Percentiles rank a stretch among this genome's conserved stretches.
phyloP scores from a whole-genome alignment of 2,888 invertebrate species.

The Machimus rusticus region DNA sequence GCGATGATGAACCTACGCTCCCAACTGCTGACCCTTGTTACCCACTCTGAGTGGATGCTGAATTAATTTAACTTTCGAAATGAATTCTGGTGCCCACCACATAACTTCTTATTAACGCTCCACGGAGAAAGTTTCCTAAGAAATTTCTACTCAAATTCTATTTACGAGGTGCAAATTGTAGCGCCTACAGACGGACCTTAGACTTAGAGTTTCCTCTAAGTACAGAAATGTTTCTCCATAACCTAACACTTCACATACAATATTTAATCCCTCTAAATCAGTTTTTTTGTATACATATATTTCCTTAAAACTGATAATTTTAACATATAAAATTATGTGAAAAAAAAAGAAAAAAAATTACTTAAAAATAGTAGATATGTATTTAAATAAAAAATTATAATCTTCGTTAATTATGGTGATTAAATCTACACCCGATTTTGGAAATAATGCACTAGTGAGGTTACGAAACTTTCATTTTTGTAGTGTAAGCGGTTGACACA shows the following conservation, averaged over 20 bases:
- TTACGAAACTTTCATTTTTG: too few species aligned
- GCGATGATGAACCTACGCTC: neutral
- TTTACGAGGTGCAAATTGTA: neutral
- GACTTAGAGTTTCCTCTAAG: neutral
- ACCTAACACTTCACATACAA: neutral
- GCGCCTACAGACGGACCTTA: neutral
- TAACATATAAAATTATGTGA: too few species aligned
- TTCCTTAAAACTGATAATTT: too few species aligned
- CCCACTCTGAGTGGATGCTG: neutral
- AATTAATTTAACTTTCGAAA: neutral
- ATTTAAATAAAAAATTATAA: too few species aligned
- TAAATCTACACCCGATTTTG: too few species aligned
- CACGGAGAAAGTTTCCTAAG: neutral
- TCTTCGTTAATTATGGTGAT: too few species aligned
- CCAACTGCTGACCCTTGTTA: neutral
- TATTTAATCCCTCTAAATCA: too few species aligned
- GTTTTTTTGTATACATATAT: too few species aligned
- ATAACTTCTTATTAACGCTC: neutral
- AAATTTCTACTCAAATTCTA: neutral
- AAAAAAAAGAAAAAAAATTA: too few species aligned
- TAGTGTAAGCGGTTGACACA: too few species aligned
- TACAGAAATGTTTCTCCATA: neutral
- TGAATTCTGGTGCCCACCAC: neutral
- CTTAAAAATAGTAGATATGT: too few species aligned
- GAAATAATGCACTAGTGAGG: too few species aligned